Evolutionary conservation across 2,797 vertebrate species (phyloP).

Genomic region (Schizothorax lantsangensis): DNA sequence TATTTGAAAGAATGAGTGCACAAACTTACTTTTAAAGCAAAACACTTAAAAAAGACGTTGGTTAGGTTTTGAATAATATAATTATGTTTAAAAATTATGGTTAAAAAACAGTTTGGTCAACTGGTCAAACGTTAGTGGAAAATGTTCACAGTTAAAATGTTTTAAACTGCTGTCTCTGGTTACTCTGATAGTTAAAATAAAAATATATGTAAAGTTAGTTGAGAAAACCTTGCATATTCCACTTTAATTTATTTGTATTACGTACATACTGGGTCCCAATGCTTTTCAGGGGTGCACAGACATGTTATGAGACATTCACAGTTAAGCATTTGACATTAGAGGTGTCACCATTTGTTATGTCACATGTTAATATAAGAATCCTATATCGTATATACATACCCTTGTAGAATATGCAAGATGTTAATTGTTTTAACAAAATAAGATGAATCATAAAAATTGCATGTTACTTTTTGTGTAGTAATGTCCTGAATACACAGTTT

Average conservation of each 20-base stretch:
- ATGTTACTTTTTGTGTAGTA: not conserved
- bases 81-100: not conserved
- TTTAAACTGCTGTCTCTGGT: not conserved
- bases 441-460: not conserved
- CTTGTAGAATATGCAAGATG: not conserved
- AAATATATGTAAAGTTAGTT: not conserved
- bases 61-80: not conserved
- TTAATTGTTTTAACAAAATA: not conserved
- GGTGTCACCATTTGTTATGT: not conserved
- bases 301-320: not conserved
- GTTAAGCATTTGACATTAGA: not conserved
- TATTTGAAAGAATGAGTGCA: not conserved
- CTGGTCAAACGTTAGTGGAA: not conserved
- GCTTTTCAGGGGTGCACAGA: not conserved
- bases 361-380: not conserved
- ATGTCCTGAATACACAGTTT: not conserved
- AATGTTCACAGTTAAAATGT: not conserved
- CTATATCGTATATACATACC: not conserved
- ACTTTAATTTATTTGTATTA: not conserved
- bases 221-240: not conserved
- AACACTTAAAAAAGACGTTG: not conserved
- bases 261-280: not conserved
- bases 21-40: not conserved
- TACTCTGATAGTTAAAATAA: not conserved
- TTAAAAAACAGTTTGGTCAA: not conserved